Conservation (phyloP, 1,140 invertebrate species). For the Trichonephila clavata region DNA sequence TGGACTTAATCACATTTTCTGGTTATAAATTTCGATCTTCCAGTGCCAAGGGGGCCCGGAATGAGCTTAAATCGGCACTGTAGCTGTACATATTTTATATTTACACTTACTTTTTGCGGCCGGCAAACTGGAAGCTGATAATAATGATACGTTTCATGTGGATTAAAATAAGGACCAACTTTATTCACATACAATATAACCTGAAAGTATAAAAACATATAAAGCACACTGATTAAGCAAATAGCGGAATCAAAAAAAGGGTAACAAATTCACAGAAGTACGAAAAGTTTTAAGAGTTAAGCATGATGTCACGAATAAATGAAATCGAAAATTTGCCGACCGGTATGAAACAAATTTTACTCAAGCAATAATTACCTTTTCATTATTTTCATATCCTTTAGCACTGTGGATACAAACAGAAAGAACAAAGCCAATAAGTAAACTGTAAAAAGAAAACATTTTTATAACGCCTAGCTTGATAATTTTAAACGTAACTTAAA, state of each 20-base stretch:
- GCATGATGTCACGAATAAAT: too few species aligned
- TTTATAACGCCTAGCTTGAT: neutral
- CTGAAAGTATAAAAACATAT: constrained; percentile 75
- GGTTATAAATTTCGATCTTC: too few species aligned
- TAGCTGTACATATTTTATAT: too few species aligned
- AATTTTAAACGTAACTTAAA: neutral
- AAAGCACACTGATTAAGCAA: neutral
- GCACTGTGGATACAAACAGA: neutral
- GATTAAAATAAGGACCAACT: constrained; percentile 84
- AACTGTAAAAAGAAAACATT: neutral
- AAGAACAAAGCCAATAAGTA: neutral
- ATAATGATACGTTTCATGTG: constrained; percentile 84
- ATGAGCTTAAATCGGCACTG: too few species aligned
- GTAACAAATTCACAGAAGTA: too few species aligned
- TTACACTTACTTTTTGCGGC: constrained; percentile 82
- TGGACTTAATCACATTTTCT: too few species aligned
- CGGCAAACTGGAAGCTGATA: constrained; percentile 83
- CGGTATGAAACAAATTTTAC: neutral
- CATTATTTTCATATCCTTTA: constrained; percentile 15
- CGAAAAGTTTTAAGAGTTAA: too few species aligned
- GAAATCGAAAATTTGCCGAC: neutral
- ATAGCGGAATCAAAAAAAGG: neutral
- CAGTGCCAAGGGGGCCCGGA: too few species aligned
- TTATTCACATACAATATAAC: constrained; percentile 84
- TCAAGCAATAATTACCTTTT: constrained; percentile 19